phyloP scores from a whole-genome alignment of 2,888 invertebrate species.

The Drosophila limbata region DNA sequence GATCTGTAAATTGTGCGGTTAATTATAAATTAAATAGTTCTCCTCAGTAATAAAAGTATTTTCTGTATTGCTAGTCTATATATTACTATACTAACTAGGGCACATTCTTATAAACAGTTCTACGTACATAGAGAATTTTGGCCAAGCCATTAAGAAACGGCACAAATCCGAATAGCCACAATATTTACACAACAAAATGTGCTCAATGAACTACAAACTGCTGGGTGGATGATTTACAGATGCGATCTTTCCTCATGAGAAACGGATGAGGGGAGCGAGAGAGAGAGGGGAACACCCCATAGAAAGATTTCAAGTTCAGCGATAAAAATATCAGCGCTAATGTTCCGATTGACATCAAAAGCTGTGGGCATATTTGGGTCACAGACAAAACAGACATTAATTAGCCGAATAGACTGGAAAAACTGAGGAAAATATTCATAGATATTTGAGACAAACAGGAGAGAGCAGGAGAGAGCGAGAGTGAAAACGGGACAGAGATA shows the following conservation, averaged over 20 bases:
- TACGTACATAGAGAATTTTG: slow-evolving; percentile 1
- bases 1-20: background rate
- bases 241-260: slow-evolving; percentile 16
- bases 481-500: background rate
- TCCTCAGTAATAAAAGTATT: too few species aligned
- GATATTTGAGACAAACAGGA: slow-evolving; percentile 26
- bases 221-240: slow-evolving; percentile 25
- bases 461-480: background rate
- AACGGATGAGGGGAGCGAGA: background rate
- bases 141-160: slow-evolving; percentile 22
- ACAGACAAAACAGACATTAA: slow-evolving; percentile 55
- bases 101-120: slow-evolving; percentile 10
- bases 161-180: slow-evolving; percentile 11
- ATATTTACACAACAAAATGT: slow-evolving; percentile 35
- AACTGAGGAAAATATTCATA: slow-evolving; percentile 15
- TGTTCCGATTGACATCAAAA: slow-evolving; percentile 41
- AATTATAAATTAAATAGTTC: background rate
- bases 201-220: slow-evolving; percentile 32
- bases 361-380: slow-evolving; percentile 53
- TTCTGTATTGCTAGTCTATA: background rate
- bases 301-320: slow-evolving; percentile 52
- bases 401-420: slow-evolving; percentile 55
- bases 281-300: background rate
- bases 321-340: slow-evolving; percentile 34
- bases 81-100: background rate